Evolutionary conservation across 2,113 vertebrate species (phyloP).

Genomic region (Aegithalos caudatus): DNA sequence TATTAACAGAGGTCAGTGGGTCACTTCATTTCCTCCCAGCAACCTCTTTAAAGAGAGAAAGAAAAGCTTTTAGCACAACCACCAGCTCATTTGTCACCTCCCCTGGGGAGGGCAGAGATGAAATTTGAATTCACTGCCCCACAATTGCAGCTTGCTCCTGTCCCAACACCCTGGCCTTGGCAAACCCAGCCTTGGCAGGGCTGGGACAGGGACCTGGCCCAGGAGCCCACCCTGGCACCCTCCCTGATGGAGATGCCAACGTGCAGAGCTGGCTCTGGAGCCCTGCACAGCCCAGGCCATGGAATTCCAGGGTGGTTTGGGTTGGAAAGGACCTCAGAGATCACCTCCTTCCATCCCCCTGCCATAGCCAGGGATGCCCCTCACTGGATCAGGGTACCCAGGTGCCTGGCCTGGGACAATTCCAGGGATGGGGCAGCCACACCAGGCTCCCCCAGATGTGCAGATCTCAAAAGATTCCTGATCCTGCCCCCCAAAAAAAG

Average conservation of each 20-base stretch:
- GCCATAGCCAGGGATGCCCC: background rate
- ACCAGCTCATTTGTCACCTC: slow-evolving; percentile 18
- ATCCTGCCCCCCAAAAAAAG: background rate
- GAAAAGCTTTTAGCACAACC: slow-evolving; percentile 48
- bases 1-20: slow-evolving; percentile 53
- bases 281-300: fast-evolving
- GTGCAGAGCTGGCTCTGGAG: fast-evolving
- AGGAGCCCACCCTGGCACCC: background rate
- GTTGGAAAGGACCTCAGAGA: background rate
- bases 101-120: background rate
- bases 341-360: fast-evolving
- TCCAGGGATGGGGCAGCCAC: background rate
- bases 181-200: background rate
- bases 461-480: background rate
- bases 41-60: slow-evolving; percentile 20
- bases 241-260: fast-evolving
- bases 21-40: slow-evolving; percentile 59
- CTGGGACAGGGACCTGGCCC: background rate
- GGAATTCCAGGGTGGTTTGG: background rate
- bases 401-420: background rate
- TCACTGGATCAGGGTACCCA: background rate
- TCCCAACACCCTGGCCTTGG: background rate
- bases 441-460: background rate
- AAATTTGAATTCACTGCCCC: background rate
- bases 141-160: background rate